Percentiles rank a stretch among this genome's conserved stretches.
Evolutionary conservation across 2,888 invertebrate species (phyloP).

Genomic region (Conus canariensis): DNA sequence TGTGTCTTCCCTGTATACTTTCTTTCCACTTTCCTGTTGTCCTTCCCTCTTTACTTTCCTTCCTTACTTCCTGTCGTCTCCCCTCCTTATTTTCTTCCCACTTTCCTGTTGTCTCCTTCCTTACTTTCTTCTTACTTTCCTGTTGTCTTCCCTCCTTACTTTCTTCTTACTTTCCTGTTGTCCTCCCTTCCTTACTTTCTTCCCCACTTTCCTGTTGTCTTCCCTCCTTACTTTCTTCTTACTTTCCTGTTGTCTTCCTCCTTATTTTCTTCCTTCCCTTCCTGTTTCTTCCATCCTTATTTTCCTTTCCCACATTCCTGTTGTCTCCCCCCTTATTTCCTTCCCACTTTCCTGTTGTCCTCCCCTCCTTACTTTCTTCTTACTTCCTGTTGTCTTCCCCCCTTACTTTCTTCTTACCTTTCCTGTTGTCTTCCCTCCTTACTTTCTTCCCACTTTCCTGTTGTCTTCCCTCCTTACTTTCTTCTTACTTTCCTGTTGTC

Average conservation of each 20-base stretch:
- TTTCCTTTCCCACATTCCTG: background rate
- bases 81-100: background rate
- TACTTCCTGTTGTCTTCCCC: no score
- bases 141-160: no score
- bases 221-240: background rate
- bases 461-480: background rate
- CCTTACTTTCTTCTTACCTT: no score
- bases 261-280: no score
- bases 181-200: background rate
- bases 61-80: background rate
- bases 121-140: background rate
- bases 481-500: background rate
- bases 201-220: no score
- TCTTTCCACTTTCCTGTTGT: no score
- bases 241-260: background rate
- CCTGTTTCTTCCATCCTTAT: no score
- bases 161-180: no score
- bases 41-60: no score
- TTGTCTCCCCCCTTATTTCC: background rate
- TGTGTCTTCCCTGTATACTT: no score
- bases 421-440: background rate
- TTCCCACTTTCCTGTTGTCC: background rate
- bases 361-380: background rate
- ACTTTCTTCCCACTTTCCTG: background rate
- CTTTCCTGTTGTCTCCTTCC: background rate